Conservation (phyloP, 2,888 invertebrate species). For the Embidobia sp. region DNA sequence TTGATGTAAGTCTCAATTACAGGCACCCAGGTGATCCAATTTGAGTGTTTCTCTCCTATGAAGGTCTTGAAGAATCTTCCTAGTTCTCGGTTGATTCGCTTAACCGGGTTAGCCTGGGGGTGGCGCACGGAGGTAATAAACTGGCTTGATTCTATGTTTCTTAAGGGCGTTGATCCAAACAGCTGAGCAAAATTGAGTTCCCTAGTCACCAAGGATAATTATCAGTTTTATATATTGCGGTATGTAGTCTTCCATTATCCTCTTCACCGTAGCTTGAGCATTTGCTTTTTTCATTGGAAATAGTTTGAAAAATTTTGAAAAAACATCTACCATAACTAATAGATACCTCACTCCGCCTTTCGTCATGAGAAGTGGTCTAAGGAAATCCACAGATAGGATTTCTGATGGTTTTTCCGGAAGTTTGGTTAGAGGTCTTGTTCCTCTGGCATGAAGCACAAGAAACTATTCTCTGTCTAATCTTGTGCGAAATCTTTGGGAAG, state of each 20-base stretch:
- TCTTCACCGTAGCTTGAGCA: no score
- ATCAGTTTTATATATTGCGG: no score
- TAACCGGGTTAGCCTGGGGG: neutral
- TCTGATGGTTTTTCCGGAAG: constrained; percentile 20
- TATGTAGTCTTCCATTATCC: no score
- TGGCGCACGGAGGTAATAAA: neutral
- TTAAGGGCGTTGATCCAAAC: no score
- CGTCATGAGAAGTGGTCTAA: constrained; percentile 24
- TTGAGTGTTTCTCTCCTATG: neutral
- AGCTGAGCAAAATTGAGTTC: no score
- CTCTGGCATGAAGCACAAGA: constrained; percentile 50
- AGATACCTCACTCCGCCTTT: constrained; percentile 32
- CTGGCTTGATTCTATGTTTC: neutral
- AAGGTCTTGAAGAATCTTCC: constrained; percentile 4
- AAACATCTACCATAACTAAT: constrained; percentile 57
- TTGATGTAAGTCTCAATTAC: constrained; percentile 40
- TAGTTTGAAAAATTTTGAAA: constrained; percentile 50
- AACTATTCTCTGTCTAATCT: neutral
- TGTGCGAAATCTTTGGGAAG: neutral
- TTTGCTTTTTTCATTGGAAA: constrained; percentile 37
- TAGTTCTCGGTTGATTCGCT: no score
- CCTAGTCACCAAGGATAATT: no score
- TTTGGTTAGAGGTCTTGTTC: constrained; percentile 29
- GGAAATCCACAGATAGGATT: constrained; percentile 26
- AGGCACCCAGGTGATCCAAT: constrained; percentile 31